phyloP scores from a whole-genome alignment of 2,797 vertebrate genomes.

The Thamnophis elegans region DNA sequence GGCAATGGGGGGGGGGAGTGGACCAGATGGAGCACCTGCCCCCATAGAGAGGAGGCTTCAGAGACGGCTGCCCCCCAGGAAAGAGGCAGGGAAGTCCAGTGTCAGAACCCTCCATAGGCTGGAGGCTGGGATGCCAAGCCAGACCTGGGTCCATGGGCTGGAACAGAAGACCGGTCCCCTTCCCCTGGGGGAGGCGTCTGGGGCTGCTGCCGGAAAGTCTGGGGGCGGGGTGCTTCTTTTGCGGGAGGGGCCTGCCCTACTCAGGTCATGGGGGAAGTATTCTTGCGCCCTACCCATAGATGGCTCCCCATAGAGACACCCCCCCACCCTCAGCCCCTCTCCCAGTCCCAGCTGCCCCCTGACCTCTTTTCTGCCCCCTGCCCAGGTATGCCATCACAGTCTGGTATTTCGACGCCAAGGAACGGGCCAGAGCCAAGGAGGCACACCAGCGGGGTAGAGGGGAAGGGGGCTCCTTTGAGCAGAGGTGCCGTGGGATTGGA shows the following conservation, averaged over 20 bases:
- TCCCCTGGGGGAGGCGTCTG: background rate
- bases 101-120: background rate
- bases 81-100: background rate
- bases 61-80: background rate
- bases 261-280: background rate
- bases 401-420: slow-evolving; percentile 95
- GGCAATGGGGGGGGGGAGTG: background rate
- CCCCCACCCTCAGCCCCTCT: background rate
- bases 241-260: background rate
- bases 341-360: no score
- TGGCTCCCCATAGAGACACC: background rate
- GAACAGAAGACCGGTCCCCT: background rate
- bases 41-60: background rate
- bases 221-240: background rate
- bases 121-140: background rate
- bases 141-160: background rate
- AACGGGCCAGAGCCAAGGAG: slow-evolving; percentile 87
- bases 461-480: background rate
- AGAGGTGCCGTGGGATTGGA: background rate
- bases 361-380: background rate
- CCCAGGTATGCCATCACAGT: slow-evolving; percentile 86
- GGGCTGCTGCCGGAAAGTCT: background rate
- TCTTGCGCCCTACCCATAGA: background rate
- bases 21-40: background rate
- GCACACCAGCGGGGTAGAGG: slow-evolving; percentile 82